These are phyloP conservation scores for Tetramorium simillimum DNA, from an alignment of 1,140 invertebrate species.

Conservation along the genomic window DNA sequence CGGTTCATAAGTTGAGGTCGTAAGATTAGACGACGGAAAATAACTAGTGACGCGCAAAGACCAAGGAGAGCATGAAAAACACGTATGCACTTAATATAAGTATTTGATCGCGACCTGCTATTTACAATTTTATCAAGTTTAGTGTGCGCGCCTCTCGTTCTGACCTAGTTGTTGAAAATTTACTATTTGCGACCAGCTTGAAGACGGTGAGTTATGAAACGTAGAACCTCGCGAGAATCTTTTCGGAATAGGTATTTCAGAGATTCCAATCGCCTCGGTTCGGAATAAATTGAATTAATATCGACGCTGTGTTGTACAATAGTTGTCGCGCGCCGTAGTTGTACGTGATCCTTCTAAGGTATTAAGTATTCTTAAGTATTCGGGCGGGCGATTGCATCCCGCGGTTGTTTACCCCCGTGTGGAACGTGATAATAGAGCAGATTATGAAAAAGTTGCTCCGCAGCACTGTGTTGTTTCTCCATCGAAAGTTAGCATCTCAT, in stretches of 20 bases:
- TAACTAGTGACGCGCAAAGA: constrained; percentile 8
- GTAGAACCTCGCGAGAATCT: background rate
- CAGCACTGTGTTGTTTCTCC: constrained; percentile 7
- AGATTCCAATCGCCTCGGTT: constrained; percentile 35
- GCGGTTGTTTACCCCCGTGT: background rate
- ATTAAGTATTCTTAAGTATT: background rate
- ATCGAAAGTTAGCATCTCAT: constrained; percentile 19
- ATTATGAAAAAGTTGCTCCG: constrained; percentile 59
- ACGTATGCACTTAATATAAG: constrained; percentile 33
- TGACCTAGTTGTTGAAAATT: constrained; percentile 35
- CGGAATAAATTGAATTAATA: constrained; percentile 46
- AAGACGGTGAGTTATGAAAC: constrained; percentile 5
- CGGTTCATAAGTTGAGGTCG: constrained; percentile 16
- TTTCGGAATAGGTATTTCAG: background rate
- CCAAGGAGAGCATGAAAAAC: background rate
- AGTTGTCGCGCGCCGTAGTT: background rate
- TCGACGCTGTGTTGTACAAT: background rate
- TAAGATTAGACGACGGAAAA: constrained; percentile 25
- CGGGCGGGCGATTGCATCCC: background rate
- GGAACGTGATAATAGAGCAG: constrained; percentile 20
- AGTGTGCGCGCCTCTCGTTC: background rate
- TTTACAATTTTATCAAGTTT: constrained; percentile 44
- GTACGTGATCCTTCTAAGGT: background rate
- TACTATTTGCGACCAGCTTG: constrained; percentile 5
- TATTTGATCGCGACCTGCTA: constrained; percentile 12